Evolutionary conservation across 1,140 invertebrate genomes (phyloP), one percentile per base, ranked within the genome.

Genomic region (Brachionus manjavacas): DNA sequence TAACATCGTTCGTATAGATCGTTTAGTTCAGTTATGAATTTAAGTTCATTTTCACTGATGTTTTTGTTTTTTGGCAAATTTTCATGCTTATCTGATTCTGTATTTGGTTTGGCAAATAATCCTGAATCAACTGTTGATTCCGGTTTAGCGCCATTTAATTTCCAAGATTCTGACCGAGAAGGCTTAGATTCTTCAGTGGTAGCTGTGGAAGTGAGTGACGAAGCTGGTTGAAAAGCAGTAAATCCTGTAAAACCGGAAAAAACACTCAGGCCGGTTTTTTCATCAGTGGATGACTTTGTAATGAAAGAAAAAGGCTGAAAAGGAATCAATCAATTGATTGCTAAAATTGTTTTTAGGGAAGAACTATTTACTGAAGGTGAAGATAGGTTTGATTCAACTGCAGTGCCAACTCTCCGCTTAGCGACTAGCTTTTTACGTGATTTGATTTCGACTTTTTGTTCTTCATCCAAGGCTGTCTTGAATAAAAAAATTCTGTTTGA

Each of bases 1-100:
- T 41, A 60, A 11, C 70, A 60, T 23, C 25, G 8, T 83, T 70
- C 9, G 55, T 25, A 70, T 23, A 85, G 72, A 74, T 76, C 46
- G 20, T 43, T 70, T 70, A 84, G 84, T 49, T n/a, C 85, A 52
- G 16, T 46, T 39, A 84, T 39, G 64, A 80, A 79, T 86, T 84
- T 86, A 89, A 81, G 16, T 25, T 81, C 79, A 43, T 1, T 43
- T 60, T 39, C 35, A 25, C 23, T 68, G 23, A 81, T 43, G 60
- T 20, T 49, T 49, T 76, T 76, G 23, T 76, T 46, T 12, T 49
- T 46, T 7, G 72, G 12, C 4, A 46, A 46, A 4, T 3, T 12
- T 7, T 43, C 16, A 46, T n/a, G 7, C 14, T 52, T 46, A 28
- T 76, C 43, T 23, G 43, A 46, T 46, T 76, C 14, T 23, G 25